Evolutionary conservation across 2,888 invertebrate genomes (phyloP), one percentile per base, ranked within the genome.

Genomic region (Tridacna gigas): DNA sequence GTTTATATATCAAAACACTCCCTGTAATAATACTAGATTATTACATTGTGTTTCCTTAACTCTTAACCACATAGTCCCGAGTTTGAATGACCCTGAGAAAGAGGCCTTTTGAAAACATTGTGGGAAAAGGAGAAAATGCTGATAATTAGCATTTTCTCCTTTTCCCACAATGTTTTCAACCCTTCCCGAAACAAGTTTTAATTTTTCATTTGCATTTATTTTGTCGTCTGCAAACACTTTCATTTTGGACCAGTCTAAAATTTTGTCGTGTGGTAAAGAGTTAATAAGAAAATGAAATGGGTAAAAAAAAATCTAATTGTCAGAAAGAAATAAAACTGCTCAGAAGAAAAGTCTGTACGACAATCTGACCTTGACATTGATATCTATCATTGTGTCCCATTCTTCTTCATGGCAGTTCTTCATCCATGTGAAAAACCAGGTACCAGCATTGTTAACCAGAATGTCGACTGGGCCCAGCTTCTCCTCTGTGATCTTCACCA

Each of bases 361-460:
- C 9, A 20, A 56, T 45, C 83, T 66, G 75, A 94, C 94, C 92
- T 94, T 94, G 77, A 94, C 92, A 89, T 95, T 95, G 79, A 95
- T 90, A 80, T 95, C 95, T 80, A 95, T 94, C 82, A 94, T 93
- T 45, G 79, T 89, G 45, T 94, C 91, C 95, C 95, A 95, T 84
- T 95, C 93, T 56, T 95, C 94, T 76, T 93, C 93, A 77, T 93
- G 90, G 15, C 93, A 80, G 80, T 94, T 95, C 87, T 93, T 94
- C 94, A 95, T 94, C 88, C 93, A 75, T 0, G 94, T 94, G 87
- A 95, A 95, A 89, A 93, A 95, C 95, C 95, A 95, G 61, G 93
- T 88, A 0, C 95, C 95, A 48, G 95, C 95, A 84, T 92, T 93
- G 90, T 95, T 95, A 47, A 95, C 94, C 48, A 95, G 88, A 66